Conservation (phyloP, 2,113 vertebrate species). For the Brienomyrus longianalis region DNA sequence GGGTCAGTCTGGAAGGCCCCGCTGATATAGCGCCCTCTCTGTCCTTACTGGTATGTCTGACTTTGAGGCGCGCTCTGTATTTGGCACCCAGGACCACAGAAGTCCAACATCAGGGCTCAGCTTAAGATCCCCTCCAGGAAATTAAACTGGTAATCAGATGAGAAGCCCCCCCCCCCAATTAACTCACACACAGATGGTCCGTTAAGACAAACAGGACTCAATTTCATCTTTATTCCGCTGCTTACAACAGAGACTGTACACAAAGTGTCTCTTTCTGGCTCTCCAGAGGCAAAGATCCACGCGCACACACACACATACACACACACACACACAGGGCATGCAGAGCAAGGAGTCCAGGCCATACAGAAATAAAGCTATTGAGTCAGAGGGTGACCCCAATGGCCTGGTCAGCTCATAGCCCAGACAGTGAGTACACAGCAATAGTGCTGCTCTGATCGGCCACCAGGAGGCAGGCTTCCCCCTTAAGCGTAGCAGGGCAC, state of each 20-base stretch:
- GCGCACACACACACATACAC: neutral
- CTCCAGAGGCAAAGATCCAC: neutral
- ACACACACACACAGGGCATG: neutral
- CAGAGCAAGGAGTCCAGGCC: neutral
- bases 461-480: constrained; percentile 70
- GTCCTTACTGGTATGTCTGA: neutral
- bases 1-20: neutral
- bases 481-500: constrained; percentile 64
- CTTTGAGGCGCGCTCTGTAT: neutral
- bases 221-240: neutral
- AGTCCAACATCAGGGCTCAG: neutral
- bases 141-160: neutral
- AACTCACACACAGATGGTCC: neutral
- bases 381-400: neutral
- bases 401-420: constrained; percentile 16
- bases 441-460: constrained; percentile 77
- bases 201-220: neutral
- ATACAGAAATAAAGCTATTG: neutral
- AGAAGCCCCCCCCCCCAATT: neutral
- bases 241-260: neutral
- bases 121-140: neutral
- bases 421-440: constrained; percentile 67
- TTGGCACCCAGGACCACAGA: neutral
- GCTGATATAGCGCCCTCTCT: neutral
- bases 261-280: neutral